Conservation (phyloP, 2,113 vertebrate species). For the Nansenia antarctica region DNA sequence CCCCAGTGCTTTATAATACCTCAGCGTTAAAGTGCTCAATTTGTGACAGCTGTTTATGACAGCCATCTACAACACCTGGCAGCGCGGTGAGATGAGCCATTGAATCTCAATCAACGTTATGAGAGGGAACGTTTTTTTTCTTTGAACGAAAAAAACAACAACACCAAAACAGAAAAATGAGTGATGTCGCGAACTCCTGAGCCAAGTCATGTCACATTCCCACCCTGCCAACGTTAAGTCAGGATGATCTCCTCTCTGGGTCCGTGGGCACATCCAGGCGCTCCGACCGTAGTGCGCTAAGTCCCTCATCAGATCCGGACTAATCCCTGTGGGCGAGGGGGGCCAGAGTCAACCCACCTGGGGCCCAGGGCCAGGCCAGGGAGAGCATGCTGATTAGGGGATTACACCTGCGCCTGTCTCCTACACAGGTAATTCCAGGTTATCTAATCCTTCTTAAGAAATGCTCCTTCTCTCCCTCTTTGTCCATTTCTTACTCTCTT, state of each 20-base stretch:
- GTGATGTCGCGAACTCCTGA: not conserved
- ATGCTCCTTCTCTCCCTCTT: not conserved
- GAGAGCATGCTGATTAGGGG: slow-evolving; percentile 37
- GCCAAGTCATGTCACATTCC: not conserved
- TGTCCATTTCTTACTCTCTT: slow-evolving; percentile 5
- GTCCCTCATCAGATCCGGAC: not conserved
- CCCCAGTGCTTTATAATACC: slow-evolving; percentile 13
- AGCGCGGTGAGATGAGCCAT: slow-evolving; percentile 8
- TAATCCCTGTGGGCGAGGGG: not conserved
- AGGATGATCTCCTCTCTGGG: slow-evolving; percentile 22
- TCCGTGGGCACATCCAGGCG: slow-evolving; percentile 2
- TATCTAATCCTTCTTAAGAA: slow-evolving; percentile 40
- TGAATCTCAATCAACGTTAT: slow-evolving; percentile 33
- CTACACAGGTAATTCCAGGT: slow-evolving; percentile 26
- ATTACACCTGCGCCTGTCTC: slow-evolving; percentile 38
- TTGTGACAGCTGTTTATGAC: slow-evolving; percentile 54
- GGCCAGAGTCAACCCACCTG: slow-evolving; percentile 25
- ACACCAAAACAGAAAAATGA: no score
- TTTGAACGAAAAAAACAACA: no score
- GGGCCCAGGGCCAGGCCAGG: not conserved
- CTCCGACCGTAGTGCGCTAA: not conserved
- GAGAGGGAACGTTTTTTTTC: no score
- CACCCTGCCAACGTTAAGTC: slow-evolving; percentile 4
- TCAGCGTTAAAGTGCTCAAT: slow-evolving; percentile 34
- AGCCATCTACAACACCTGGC: slow-evolving; percentile 29